phyloP scores from a whole-genome alignment of 2,797 vertebrate genomes.

The Diplodus puntazzo region DNA sequence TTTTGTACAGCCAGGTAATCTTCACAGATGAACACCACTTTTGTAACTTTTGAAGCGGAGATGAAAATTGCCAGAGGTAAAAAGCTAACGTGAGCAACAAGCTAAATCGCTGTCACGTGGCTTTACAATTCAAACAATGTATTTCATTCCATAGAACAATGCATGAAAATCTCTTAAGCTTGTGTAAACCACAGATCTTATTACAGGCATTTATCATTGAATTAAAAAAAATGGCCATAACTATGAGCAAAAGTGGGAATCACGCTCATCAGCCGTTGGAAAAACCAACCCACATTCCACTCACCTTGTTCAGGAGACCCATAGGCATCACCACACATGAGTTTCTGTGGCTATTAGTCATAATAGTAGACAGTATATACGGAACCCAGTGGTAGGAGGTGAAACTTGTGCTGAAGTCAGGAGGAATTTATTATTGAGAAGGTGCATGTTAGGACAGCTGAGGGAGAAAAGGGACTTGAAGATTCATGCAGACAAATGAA shows the following conservation, averaged over 20 bases:
- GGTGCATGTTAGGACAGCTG: constrained; percentile 54
- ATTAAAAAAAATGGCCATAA: no score
- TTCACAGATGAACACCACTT: no score
- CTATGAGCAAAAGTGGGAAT: not conserved
- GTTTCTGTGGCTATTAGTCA: constrained; percentile 47
- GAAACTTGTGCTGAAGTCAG: constrained; percentile 59
- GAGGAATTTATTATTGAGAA: constrained; percentile 56
- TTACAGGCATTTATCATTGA: no score
- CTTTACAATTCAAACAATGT: no score
- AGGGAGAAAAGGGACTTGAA: constrained; percentile 37
- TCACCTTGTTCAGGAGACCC: constrained; percentile 34
- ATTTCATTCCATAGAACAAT: no score
- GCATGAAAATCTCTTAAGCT: no score
- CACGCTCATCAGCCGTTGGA: constrained; percentile 9
- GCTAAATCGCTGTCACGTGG: no score
- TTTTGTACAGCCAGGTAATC: no score
- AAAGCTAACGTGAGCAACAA: no score
- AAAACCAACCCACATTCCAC: constrained; percentile 36
- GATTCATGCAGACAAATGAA: constrained; percentile 68
- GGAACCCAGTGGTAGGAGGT: constrained; percentile 20
- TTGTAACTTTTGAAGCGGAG: no score
- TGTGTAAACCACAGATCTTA: no score
- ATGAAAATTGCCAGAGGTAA: no score
- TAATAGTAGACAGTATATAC: constrained; percentile 39
- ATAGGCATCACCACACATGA: constrained; percentile 48